Base-by-base conservation (phyloP, 2,888 invertebrate species). In the Cheiracanthium punctorium region DNA sequence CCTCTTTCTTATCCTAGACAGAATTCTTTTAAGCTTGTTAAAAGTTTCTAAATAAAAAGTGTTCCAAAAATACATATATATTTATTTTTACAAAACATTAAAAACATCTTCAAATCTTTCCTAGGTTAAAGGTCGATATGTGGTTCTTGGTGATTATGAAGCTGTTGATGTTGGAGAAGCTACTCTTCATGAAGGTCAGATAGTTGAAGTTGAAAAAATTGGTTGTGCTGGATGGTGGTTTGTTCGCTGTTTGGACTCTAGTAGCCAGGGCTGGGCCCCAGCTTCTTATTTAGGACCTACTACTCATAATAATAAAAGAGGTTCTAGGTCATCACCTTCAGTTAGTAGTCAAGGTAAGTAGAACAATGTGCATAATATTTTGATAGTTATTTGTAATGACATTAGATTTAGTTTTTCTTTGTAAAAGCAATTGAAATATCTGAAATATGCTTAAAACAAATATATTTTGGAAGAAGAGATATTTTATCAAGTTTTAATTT, bases 161-260 rank as follows among this genome's bases (percentile, higher is more conserved):
- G 96, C 97, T 88, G 95, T 96, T 92, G 97, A 97, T 90, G 95
- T 95, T 90, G 96, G 96, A 89, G 98, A 98, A 93, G 95, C 98
- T 89, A 95, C 96, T 89, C 94, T 98, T 93, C 94, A 94, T 87
- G 97, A 97, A 93, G 97, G 97, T 29, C 97, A 98, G 93, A 94
- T 95, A 90, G 95, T 98, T 90, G 96, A 97, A 91, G 94, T 98
- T 90, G 94, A 97, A 90, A 97, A 97, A 93, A 95, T 92, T 91
- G 91, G 92, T 91, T 28, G 91, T 91, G 7, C 88, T 91, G 67
- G 92, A 91, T 2, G 92, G 91, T 89, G 91, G 91, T 10, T 30
- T 90, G 17, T 91, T 90, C 89, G 88, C 2, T 94, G 96, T 84
- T 92, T 92, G 92, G 88, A 89, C 24, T 90, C 90, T 29, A 90